Evolutionary conservation across 2,797 vertebrate species (phyloP), one percentile per base, ranked within the genome.

Genomic region (Anguilla anguilla): DNA sequence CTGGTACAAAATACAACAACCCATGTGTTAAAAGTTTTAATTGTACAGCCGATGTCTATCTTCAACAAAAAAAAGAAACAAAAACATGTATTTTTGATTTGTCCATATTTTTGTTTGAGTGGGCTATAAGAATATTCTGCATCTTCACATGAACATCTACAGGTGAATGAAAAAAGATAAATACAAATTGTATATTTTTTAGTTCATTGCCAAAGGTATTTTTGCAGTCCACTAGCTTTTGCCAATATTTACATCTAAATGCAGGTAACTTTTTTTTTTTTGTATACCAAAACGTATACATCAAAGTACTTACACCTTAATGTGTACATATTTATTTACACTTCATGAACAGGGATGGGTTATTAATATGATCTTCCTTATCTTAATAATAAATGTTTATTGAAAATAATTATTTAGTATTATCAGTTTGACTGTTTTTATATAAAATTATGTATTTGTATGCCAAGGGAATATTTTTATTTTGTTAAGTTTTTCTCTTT

Each of bases 291-390:
- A 19, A 82, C 74, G 94, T 95, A 95, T 96, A 86, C 95, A 95
- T 93, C 88, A 93, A 92, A 95, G 93, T 96, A 96, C 94, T 96
- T 72, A 72, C 15, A 31, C 43, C 46, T 51, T 95, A 92, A 90
- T 95, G 94, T 95, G 94, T 96, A 95, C 95, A 96, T 97, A 96
- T 96, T 96, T 96, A 96, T 96, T 93, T 59, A 55, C 31, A 86
- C 72, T 59, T 64, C 25, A 93, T 90, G 93, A 89, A 92, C 90
- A 88, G 94, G 96, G 95, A 94, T 95, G 96, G 95, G 96, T 94
- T 87, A 91, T 93, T 92, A 91, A 93, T 89, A 79, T 91, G 91
- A 92, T 92, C 86, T 85, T 67, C 84, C 39, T 39, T 39, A 39
- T 39, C 39, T 93, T 89, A 67, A 86, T 92, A 89, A 92, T 82